These are phyloP conservation scores for Psix sp. DNA, from an alignment of 1,140 invertebrate species.

Conservation along the genomic window DNA sequence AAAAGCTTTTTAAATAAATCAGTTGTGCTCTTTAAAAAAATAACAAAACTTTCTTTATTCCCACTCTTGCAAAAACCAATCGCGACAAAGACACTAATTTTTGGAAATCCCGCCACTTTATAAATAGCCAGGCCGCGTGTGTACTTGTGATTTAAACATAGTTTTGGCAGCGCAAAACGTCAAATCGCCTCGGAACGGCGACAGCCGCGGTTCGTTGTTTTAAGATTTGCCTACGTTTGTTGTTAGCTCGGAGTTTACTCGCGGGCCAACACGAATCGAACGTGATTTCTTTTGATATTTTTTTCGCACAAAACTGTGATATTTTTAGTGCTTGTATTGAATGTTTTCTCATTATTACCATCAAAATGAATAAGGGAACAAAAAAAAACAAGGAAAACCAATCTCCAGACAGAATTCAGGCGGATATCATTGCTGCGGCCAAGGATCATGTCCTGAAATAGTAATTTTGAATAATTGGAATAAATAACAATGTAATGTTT, in stretches of 20 bases:
- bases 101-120: slow-evolving; percentile 70
- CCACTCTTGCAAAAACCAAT: slow-evolving; percentile 17
- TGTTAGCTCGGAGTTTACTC: no score
- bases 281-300: slow-evolving; percentile 10
- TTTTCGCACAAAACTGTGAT: slow-evolving; percentile 15
- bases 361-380: slow-evolving; percentile 12
- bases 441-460: slow-evolving; percentile 55
- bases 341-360: neutral
- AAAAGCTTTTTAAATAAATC: no score
- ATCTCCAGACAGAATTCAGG: slow-evolving; percentile 38
- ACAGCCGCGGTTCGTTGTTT: slow-evolving; percentile 65
- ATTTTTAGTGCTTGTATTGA: slow-evolving; percentile 17
- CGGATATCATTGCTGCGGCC: slow-evolving; percentile 13
- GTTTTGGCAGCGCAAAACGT: slow-evolving; percentile 76
- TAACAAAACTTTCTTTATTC: slow-evolving; percentile 30
- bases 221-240: slow-evolving; percentile 20
- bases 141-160: slow-evolving; percentile 75
- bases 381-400: slow-evolving; percentile 62
- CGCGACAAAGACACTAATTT: slow-evolving; percentile 61
- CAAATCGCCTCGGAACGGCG: slow-evolving; percentile 72
- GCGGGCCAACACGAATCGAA: neutral
- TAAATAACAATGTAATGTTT: neutral
- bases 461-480: slow-evolving; percentile 43
- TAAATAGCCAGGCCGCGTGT: slow-evolving; percentile 72
- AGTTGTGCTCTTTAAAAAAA: slow-evolving; percentile 6